These are phyloP conservation scores for Podarcis siculus DNA, from an alignment of 2,797 vertebrate species.

Conservation along the genomic window DNA sequence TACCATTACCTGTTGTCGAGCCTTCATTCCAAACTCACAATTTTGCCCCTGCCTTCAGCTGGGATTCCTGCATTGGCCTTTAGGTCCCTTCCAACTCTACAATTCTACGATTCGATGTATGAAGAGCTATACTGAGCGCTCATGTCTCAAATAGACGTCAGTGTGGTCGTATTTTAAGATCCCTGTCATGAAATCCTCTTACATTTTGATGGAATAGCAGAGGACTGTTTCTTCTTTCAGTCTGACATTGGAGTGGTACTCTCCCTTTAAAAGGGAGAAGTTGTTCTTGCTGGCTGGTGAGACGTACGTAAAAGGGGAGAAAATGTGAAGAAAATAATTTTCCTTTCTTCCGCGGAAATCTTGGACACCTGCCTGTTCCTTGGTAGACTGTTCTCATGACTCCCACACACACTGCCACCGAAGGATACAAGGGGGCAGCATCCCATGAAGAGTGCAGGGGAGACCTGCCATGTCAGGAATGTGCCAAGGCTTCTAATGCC, in stretches of 20 bases:
- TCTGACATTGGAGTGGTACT: not conserved
- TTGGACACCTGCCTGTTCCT: constrained; percentile 66
- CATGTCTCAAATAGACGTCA: not conserved
- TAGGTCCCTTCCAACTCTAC: too few species aligned
- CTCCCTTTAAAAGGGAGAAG: constrained; percentile 45
- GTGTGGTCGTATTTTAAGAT: not conserved
- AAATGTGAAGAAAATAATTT: constrained; percentile 67
- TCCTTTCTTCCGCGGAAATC: constrained; percentile 55
- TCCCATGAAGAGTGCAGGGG: constrained; percentile 9
- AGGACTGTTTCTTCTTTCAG: not conserved
- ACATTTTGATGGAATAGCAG: not conserved
- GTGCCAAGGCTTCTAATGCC: constrained; percentile 7
- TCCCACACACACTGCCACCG: constrained; percentile 33
- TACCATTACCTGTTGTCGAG: too few species aligned
- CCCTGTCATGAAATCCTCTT: not conserved
- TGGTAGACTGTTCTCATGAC: constrained; percentile 48
- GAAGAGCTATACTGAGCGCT: too few species aligned
- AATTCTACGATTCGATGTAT: too few species aligned
- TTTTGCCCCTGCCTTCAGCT: too few species aligned
- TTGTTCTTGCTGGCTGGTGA: not conserved
- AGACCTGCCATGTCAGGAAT: not conserved
- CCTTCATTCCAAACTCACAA: too few species aligned
- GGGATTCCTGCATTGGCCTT: too few species aligned
- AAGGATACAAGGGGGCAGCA: constrained; percentile 44
- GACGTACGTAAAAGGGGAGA: constrained; percentile 40